Conservation (phyloP, 2,113 vertebrate genomes). For the Microtus pennsylvanicus region DNA sequence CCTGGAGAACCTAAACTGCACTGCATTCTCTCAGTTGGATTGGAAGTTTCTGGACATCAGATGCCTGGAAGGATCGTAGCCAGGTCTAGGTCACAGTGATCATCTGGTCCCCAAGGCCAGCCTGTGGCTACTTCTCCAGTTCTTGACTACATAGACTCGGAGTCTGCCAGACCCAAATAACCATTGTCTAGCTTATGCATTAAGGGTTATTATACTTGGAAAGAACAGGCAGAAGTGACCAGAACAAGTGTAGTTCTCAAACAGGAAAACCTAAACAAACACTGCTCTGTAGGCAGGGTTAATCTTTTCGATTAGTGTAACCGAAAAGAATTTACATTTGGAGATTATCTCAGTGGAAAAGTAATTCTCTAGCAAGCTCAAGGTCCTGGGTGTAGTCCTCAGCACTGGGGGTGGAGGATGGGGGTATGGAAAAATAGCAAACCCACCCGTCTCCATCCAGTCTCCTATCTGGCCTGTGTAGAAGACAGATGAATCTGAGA, state of each 20-base stretch:
- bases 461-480: not conserved
- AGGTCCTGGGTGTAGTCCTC: not conserved
- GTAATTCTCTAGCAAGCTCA: not conserved
- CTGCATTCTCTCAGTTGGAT: not conserved
- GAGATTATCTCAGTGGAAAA: not conserved
- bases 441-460: not conserved
- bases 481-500: not conserved
- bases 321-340: not conserved
- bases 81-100: not conserved
- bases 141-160: not conserved
- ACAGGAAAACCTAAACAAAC: not conserved
- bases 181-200: not conserved
- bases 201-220: not conserved
- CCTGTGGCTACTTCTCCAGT: not conserved
- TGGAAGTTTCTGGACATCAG: not conserved
- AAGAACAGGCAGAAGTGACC: not conserved
- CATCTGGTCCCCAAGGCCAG: not conserved
- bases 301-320: not conserved
- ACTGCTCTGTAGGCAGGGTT: not conserved
- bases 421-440: not conserved
- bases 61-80: not conserved
- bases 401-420: not conserved
- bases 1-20: not conserved
- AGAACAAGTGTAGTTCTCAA: not conserved
- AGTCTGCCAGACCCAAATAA: not conserved